phyloP scores from a whole-genome alignment of 2,113 vertebrate genomes.

The Nipponia nippon region DNA sequence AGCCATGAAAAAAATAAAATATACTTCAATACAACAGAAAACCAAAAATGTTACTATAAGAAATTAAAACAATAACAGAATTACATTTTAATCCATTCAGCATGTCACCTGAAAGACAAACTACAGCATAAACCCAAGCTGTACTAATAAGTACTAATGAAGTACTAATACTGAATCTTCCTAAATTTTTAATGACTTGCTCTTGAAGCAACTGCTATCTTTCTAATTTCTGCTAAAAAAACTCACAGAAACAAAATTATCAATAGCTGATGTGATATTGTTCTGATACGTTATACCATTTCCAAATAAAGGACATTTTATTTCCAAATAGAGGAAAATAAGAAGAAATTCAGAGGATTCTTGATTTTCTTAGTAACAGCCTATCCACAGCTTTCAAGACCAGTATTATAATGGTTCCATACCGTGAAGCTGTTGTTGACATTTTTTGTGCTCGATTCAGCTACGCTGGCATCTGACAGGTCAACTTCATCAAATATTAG shows the following conservation, averaged over 20 bases:
- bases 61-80: not conserved
- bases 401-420: slow-evolving; percentile 55
- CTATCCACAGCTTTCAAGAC: not conserved
- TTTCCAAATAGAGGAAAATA: not conserved
- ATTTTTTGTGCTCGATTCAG: slow-evolving; percentile 99
- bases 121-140: not conserved
- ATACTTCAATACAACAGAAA: not conserved
- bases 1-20: not conserved
- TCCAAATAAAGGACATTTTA: not conserved
- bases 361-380: not conserved
- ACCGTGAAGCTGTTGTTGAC: slow-evolving; percentile 99
- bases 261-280: not conserved
- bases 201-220: not conserved
- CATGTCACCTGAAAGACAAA: not conserved
- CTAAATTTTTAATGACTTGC: not conserved
- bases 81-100: not conserved
- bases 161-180: not conserved
- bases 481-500: slow-evolving; percentile 99
- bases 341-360: not conserved
- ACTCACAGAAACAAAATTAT: not conserved
- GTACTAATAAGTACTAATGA: not conserved
- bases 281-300: not conserved
- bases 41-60: not conserved
- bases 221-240: not conserved
- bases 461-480: slow-evolving; percentile 96